Evolutionary conservation across 2,888 invertebrate genomes (phyloP).

Genomic region (Melitaea athalia): DNA sequence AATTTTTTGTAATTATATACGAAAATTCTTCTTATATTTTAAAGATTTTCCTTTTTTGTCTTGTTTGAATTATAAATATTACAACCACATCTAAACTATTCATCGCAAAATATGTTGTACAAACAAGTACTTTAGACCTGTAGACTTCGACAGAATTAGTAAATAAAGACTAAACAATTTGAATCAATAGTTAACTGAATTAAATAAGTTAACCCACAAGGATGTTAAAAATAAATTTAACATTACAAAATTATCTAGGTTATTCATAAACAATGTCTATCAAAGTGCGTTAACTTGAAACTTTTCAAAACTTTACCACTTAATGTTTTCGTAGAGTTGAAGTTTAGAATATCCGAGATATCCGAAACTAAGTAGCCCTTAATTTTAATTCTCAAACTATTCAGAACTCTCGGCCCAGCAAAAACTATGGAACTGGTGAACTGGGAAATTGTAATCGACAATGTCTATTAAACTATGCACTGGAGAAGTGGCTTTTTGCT

Average conservation of each 20-base stretch:
- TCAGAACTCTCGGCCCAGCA: conserved; percentile 10
- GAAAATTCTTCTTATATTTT: no score
- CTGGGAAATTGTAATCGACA: conserved; percentile 10
- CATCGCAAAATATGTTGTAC: no score
- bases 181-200: neutral
- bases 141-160: no score
- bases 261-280: conserved; percentile 11
- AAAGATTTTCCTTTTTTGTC: no score
- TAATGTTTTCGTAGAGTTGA: conserved; percentile 21
- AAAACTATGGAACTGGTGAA: conserved; percentile 23
- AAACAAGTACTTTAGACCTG: no score
- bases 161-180: neutral
- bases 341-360: conserved; percentile 23
- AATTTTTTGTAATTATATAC: no score
- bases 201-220: neutral
- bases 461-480: conserved; percentile 5
- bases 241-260: neutral
- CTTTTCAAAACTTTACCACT: conserved; percentile 21
- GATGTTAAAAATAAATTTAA: neutral
- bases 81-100: no score
- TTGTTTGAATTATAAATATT: no score
- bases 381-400: conserved; percentile 22
- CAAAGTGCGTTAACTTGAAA: conserved; percentile 10
- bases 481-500: neutral
- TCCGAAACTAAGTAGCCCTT: conserved; percentile 24